Base-by-base conservation (phyloP, 1,140 invertebrate species). In the Papilio glaucus region DNA sequence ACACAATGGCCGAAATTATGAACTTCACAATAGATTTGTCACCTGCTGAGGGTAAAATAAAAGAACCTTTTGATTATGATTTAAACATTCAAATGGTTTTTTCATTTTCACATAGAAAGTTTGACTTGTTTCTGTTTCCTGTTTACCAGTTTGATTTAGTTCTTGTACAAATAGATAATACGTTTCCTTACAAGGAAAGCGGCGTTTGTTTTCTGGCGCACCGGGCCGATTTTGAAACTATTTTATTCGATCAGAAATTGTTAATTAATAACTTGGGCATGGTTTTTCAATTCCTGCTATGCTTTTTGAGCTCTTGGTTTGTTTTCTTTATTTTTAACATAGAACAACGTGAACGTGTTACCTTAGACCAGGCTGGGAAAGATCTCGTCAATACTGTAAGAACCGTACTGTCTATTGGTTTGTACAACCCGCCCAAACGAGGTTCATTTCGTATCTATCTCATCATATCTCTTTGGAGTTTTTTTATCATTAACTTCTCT, bases 91-190 rank as follows among this genome's bases (percentile, higher is more conserved):
- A 85, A 53, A 85, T 88, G 60, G 76, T 91, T 38, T 90, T 85
- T 72, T 71, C 80, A 15, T 87, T 90, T 72, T 74, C 82, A 39
- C 73, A 82, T 26, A 83, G 91, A 73, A 90, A 88, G 78, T 84
- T 69, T 13, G 91, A 93, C 71, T 68, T 92, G 33, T 74, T 85
- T 26, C 71, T 92, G 8, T 83, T 84, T 41, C 90, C 91, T 0
- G 73, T 93, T 8, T 93, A 93, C 71, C 85, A 87, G 70, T 88
- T 89, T 45, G 88, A 93, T 71, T 53, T 91, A 39, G 75, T 88
- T n/a, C 73, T 93, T 24, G 77, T 87, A 6, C 77, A 88, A 60
- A 15, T 90, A 18, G 89, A 93, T 73, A 78, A 83, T 63, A 87
- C 87, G 4, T 79, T 88, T 49, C 83, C 87, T 0, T 77, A 84